Evolutionary conservation across 2,888 invertebrate genomes (phyloP).

Genomic region (Dugesia japonica): DNA sequence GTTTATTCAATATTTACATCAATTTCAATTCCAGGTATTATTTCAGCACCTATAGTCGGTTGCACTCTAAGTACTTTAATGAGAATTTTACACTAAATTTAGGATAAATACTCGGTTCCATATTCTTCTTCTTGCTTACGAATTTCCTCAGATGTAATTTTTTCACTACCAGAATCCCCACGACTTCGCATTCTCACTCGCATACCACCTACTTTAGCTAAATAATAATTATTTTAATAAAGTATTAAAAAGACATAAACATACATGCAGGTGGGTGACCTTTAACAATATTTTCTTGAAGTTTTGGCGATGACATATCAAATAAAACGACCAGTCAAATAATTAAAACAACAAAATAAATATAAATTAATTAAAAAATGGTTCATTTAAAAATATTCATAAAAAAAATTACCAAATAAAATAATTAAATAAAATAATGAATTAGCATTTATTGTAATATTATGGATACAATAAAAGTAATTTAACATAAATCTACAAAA

Average conservation of each 20-base stretch:
- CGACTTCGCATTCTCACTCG: background rate
- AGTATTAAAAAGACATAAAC: background rate
- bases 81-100: background rate
- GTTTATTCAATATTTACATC: background rate
- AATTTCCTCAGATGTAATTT: conserved; percentile 1
- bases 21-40: background rate
- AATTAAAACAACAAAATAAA: background rate
- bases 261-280: background rate
- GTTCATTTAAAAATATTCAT: too few relatives aligned
- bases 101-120: conserved; percentile 21
- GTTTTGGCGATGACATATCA: background rate
- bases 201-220: conserved; percentile 3
- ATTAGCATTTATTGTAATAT: too few relatives aligned
- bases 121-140: conserved; percentile 17
- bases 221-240: background rate
- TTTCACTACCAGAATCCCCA: conserved; percentile 16
- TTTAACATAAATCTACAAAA: too few relatives aligned
- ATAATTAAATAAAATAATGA: too few relatives aligned
- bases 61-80: background rate
- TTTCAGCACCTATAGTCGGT: background rate
- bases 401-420: too few relatives aligned
- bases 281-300: background rate
- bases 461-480: too few relatives aligned
- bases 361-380: too few relatives aligned
- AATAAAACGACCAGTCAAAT: background rate